A percentile compares a stretch with the other conserved stretches of the same genome.
Evolutionary conservation across 2,113 vertebrate genomes (phyloP).

Genomic region (Polypterus bichir): DNA sequence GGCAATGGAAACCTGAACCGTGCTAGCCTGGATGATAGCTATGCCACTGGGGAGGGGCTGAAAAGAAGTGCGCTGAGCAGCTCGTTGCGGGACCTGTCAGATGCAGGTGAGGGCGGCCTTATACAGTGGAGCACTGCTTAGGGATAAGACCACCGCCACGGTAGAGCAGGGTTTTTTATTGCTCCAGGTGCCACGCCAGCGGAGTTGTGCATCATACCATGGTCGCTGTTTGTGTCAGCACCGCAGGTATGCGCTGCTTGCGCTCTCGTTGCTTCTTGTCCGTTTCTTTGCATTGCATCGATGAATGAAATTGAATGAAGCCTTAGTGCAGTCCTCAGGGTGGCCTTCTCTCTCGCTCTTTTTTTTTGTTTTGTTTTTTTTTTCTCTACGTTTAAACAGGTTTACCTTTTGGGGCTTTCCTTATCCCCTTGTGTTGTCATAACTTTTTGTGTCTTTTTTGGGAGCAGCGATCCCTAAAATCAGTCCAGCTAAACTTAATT

Average conservation of each 20-base stretch:
- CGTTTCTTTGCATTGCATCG: conserved; percentile 32
- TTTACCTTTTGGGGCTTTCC: too few species aligned
- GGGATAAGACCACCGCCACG: background rate
- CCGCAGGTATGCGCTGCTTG: conserved; percentile 17
- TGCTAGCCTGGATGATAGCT: conserved; percentile 86
- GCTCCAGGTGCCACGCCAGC: background rate
- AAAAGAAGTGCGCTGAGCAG: conserved; percentile 91
- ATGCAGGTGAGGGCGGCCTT: conserved; percentile 67
- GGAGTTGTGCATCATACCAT: conserved; percentile 10
- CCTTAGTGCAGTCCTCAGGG: conserved; percentile 21
- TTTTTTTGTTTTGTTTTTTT: too few species aligned
- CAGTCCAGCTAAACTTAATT: conserved; percentile 36
- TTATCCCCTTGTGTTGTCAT: too few species aligned
- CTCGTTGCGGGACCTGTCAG: conserved; percentile 87
- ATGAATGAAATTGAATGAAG: conserved; percentile 59
- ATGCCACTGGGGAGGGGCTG: conserved; percentile 76
- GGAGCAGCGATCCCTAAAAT: background rate
- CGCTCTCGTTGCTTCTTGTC: conserved; percentile 25
- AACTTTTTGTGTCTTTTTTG: too few species aligned
- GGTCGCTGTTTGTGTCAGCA: conserved; percentile 27
- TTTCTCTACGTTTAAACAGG: too few species aligned
- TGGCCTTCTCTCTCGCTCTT: too few species aligned
- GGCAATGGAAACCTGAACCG: conserved; percentile 71
- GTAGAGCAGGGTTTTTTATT: background rate
- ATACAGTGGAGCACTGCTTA: background rate